Evolutionary conservation across 2,888 invertebrate genomes (phyloP).

Genomic region (Apeira syringaria): DNA sequence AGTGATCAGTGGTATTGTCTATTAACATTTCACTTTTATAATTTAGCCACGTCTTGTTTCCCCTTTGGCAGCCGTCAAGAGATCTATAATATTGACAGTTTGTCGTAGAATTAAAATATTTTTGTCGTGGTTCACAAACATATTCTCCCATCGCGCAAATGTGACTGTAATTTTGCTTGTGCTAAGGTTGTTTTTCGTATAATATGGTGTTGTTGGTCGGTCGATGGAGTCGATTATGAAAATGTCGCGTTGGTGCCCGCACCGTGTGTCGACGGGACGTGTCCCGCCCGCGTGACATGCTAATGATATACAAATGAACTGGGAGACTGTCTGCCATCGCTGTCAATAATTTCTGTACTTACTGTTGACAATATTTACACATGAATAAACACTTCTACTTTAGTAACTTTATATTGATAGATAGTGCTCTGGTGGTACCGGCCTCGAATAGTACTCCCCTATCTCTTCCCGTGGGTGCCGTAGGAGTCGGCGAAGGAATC

Average conservation of each 20-base stretch:
- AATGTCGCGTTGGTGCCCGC: slow-evolving; percentile 54
- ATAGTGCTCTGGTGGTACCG: too few species aligned
- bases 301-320: slow-evolving; percentile 65
- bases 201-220: slow-evolving; percentile 19
- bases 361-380: slow-evolving; percentile 16
- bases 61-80: slow-evolving; percentile 25
- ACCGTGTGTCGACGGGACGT: slow-evolving; percentile 28
- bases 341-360: slow-evolving; percentile 26
- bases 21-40: too few species aligned
- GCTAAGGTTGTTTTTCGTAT: slow-evolving; percentile 9
- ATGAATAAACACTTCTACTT: slow-evolving; percentile 1
- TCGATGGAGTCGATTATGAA: slow-evolving; percentile 61
- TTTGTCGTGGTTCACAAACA: slow-evolving; percentile 31
- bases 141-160: slow-evolving; percentile 10
- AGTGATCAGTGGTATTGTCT: too few species aligned
- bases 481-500: too few species aligned
- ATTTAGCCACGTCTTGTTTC: slow-evolving; percentile 20
- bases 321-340: slow-evolving; percentile 38
- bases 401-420: too few species aligned
- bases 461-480: too few species aligned
- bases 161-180: slow-evolving; percentile 2
- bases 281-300: slow-evolving; percentile 37
- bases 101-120: slow-evolving; percentile 32
- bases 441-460: too few species aligned
- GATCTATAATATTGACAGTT: slow-evolving; percentile 34